These are phyloP conservation scores for Uria lomvia DNA, from an alignment of 2,113 vertebrate species.

Conservation along the genomic window DNA sequence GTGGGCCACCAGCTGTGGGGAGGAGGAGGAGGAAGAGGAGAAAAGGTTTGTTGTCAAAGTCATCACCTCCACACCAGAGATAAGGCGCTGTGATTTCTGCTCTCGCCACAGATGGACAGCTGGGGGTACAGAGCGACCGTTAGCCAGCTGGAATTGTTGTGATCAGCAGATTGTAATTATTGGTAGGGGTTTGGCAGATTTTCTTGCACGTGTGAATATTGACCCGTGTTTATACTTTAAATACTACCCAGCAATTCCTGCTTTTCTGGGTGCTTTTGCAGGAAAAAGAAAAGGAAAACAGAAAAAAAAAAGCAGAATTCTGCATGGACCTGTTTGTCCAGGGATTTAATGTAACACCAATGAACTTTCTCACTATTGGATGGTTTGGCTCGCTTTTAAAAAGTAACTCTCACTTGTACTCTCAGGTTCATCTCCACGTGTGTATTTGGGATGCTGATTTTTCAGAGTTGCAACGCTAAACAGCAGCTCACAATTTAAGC, in stretches of 20 bases:
- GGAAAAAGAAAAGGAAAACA: neutral
- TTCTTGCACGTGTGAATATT: neutral
- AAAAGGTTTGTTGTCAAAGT: neutral
- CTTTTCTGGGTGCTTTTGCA: neutral
- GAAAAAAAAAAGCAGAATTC: neutral
- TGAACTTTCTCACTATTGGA: neutral
- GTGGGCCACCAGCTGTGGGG: rapidly evolving
- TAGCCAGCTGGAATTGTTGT: neutral
- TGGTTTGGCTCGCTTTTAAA: neutral
- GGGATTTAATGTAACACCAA: neutral
- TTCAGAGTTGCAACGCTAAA: neutral
- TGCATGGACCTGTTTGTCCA: rapidly evolving
- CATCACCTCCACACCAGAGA: neutral
- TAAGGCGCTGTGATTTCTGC: neutral
- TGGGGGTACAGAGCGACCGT: neutral
- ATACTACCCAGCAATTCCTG: neutral
- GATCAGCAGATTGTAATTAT: neutral
- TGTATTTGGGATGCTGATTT: neutral
- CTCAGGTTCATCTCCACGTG: neutral
- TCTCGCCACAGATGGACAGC: neutral
- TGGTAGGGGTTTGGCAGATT: neutral
- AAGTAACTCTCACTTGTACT: neutral
- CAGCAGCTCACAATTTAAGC: neutral
- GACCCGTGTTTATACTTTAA: neutral
- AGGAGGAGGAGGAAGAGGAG: neutral